These are phyloP conservation scores for Oncorhynchus nerka DNA, from an alignment of 2,113 vertebrate species.

Conservation along the genomic window DNA sequence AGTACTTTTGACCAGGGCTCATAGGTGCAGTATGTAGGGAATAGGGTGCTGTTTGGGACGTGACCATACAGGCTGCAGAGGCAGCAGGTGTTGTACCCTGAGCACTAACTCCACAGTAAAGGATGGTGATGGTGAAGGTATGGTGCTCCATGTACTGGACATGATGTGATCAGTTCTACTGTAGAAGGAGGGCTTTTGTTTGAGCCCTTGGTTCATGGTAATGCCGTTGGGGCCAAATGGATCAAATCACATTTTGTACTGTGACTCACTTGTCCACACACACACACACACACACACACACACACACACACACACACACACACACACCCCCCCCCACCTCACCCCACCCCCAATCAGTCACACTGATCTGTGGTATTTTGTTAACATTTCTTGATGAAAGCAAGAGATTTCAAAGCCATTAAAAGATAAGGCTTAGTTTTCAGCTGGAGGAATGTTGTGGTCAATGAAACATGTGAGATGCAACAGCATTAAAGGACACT, in stretches of 20 bases:
- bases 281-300: no score
- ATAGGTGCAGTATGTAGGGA: no score
- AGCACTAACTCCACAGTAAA: no score
- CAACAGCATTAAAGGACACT: not conserved
- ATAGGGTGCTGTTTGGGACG: no score
- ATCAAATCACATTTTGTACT: no score
- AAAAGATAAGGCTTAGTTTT: slow-evolving; percentile 2
- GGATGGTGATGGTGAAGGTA: no score
- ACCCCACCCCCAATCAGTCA: not conserved
- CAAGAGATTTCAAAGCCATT: not conserved
- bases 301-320: not conserved
- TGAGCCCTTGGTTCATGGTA: not conserved
- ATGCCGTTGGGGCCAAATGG: slow-evolving; percentile 4
- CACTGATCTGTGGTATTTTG: not conserved
- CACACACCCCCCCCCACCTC: no score
- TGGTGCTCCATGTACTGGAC: no score
- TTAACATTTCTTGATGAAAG: not conserved
- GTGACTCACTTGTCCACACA: no score
- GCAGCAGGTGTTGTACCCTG: no score
- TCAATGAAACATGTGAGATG: not conserved
- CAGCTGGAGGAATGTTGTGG: no score
- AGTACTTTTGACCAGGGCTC: no score
- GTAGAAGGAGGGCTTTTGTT: not conserved
- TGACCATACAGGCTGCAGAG: not conserved
- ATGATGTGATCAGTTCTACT: not conserved